These are phyloP conservation scores for Misgurnus mizolepis DNA, from an alignment of 2,113 vertebrate genomes.

Conservation along the genomic window DNA sequence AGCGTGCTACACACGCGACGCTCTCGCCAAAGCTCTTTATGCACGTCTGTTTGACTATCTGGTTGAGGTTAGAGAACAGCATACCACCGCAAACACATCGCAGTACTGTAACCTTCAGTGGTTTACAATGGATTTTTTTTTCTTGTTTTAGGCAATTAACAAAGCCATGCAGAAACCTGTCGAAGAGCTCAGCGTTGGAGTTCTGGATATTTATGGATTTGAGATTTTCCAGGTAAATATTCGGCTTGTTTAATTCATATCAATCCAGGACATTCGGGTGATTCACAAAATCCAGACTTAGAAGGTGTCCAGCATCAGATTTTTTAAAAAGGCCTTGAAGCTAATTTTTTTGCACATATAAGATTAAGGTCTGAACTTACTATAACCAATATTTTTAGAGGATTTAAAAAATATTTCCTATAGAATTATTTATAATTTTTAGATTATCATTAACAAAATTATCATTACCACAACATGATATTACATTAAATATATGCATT, in stretches of 20 bases:
- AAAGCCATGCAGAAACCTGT: conserved; percentile 89
- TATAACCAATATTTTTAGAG: too few species aligned
- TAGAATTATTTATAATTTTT: too few species aligned
- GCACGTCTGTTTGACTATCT: conserved; percentile 91
- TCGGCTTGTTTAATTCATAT: neutral
- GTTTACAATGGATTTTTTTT: neutral
- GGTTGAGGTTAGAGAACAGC: conserved; percentile 80
- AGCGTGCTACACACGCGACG: conserved; percentile 89
- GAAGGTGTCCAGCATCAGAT: too few species aligned
- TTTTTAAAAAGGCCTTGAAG: too few species aligned
- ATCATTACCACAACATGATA: too few species aligned
- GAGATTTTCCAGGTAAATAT: conserved; percentile 94
- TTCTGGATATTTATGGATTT: conserved; percentile 97
- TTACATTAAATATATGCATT: too few species aligned
- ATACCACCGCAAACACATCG: neutral
- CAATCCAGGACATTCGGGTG: neutral
- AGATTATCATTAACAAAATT: too few species aligned
- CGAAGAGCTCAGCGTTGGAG: conserved; percentile 90
- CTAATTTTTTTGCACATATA: too few species aligned
- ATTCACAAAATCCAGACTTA: too few species aligned
- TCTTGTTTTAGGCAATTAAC: conserved; percentile 83
- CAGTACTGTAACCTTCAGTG: neutral
- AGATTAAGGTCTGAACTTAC: too few species aligned
- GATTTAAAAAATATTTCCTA: too few species aligned
- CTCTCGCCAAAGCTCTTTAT: conserved; percentile 92